phyloP scores from a whole-genome alignment of 2,113 vertebrate genomes.

The Siniperca chuatsi region DNA sequence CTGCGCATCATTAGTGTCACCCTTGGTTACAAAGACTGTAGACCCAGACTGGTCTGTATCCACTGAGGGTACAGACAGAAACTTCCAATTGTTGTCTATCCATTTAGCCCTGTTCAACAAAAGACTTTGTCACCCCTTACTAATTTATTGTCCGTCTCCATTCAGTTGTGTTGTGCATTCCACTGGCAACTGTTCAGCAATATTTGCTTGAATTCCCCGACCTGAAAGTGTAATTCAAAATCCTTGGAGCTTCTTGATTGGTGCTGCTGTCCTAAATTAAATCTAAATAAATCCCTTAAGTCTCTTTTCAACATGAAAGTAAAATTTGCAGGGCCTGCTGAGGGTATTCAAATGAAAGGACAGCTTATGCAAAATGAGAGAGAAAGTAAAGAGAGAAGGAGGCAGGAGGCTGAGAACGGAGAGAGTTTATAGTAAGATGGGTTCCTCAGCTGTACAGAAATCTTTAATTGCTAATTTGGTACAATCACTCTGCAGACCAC shows the following conservation, averaged over 20 bases:
- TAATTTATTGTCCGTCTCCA: conserved; percentile 76
- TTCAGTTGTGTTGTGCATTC: conserved; percentile 66
- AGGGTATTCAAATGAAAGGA: conserved; percentile 51
- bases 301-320: conserved; percentile 36
- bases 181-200: conserved; percentile 67
- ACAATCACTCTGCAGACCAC: conserved; percentile 69
- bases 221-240: conserved; percentile 62
- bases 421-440: conserved; percentile 39
- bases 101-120: conserved; percentile 72
- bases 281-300: conserved; percentile 52
- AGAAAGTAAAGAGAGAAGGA: conserved; percentile 40
- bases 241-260: conserved; percentile 50
- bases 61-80: conserved; percentile 61
- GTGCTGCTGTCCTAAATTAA: conserved; percentile 26
- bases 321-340: conserved; percentile 23
- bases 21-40: conserved; percentile 72
- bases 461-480: conserved; percentile 74
- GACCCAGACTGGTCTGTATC: conserved; percentile 65
- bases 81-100: conserved; percentile 62
- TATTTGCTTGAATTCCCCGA: conserved; percentile 73
- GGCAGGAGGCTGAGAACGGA: conserved; percentile 46
- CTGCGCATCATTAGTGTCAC: conserved; percentile 77
- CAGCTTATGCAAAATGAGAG: conserved; percentile 68
- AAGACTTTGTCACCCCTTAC: conserved; percentile 74
- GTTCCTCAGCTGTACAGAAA: conserved; percentile 62